phyloP scores from a whole-genome alignment of 2,797 vertebrate genomes.

The Hyperoplus lanceolatus region DNA sequence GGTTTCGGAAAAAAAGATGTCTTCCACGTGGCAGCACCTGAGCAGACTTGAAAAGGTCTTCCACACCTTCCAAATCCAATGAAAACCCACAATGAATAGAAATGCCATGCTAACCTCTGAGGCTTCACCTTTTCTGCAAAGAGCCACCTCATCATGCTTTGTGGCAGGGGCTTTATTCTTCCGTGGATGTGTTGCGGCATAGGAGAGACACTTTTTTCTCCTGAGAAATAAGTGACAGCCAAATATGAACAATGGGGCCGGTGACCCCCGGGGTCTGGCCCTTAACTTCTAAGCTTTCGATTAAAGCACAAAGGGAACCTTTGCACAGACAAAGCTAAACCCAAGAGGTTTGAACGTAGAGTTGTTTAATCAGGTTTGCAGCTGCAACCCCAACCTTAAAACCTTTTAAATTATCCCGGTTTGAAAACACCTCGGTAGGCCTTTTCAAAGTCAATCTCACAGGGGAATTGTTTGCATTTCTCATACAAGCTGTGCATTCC shows the following conservation, averaged over 20 bases:
- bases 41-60: conserved; percentile 37
- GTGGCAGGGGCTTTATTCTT: neutral
- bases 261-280: conserved; percentile 4
- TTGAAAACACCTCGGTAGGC: neutral
- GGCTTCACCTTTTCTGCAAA: conserved; percentile 12
- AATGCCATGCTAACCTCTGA: conserved; percentile 50
- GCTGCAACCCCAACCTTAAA: too few relatives aligned
- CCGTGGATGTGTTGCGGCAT: neutral
- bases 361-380: neutral
- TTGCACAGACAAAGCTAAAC: neutral
- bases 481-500: neutral
- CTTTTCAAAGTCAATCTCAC: neutral
- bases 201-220: conserved; percentile 5
- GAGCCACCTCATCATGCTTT: neutral
- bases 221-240: conserved; percentile 5
- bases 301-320: neutral
- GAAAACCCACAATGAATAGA: conserved; percentile 18
- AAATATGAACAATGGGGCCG: conserved; percentile 31
- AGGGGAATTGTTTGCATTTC: neutral
- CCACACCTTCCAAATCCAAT: neutral
- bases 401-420: neutral
- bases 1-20: conserved; percentile 11
- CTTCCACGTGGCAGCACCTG: neutral
- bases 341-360: too few relatives aligned
- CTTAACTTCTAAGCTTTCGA: neutral